These are phyloP conservation scores for Parelbella ahira DNA, from an alignment of 2,888 invertebrate species.

Conservation along the genomic window DNA sequence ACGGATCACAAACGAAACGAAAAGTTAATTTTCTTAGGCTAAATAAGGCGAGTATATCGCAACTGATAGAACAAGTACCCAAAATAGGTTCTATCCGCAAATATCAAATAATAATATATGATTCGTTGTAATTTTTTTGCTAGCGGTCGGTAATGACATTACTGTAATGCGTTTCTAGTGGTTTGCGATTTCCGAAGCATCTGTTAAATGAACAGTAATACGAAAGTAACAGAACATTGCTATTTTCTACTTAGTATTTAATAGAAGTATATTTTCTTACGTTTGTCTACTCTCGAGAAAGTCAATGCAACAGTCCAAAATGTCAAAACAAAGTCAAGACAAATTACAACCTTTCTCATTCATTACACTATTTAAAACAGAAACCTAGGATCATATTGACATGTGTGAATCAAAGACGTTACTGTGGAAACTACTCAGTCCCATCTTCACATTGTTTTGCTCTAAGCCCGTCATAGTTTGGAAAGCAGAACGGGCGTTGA, in stretches of 20 bases:
- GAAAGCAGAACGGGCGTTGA: conserved; percentile 23
- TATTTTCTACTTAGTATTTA: too few relatives aligned
- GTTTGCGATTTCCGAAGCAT: conserved; percentile 6
- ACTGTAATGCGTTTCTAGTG: conserved; percentile 14
- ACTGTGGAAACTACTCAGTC: too few relatives aligned
- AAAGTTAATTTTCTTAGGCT: too few relatives aligned
- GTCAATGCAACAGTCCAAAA: too few relatives aligned
- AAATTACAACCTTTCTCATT: too few relatives aligned
- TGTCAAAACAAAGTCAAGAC: too few relatives aligned
- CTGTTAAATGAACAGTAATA: conserved; percentile 1
- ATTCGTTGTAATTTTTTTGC: conserved; percentile 20
- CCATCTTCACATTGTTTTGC: too few relatives aligned
- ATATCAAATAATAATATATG: conserved; percentile 18
- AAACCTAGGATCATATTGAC: too few relatives aligned
- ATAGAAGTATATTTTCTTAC: not conserved
- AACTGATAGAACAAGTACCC: not conserved
- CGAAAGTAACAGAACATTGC: not conserved
- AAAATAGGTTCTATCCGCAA: conserved; percentile 10
- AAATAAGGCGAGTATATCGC: conserved; percentile 1
- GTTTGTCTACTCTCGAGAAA: too few relatives aligned
- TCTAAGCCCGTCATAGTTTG: conserved; percentile 5
- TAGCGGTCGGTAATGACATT: conserved; percentile 14
- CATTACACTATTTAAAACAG: too few relatives aligned
- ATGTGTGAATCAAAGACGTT: too few relatives aligned
- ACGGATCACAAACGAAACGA: too few relatives aligned